These are phyloP conservation scores for Pterocles orientalis DNA, from an alignment of 2,113 vertebrate genomes.

Conservation along the genomic window DNA sequence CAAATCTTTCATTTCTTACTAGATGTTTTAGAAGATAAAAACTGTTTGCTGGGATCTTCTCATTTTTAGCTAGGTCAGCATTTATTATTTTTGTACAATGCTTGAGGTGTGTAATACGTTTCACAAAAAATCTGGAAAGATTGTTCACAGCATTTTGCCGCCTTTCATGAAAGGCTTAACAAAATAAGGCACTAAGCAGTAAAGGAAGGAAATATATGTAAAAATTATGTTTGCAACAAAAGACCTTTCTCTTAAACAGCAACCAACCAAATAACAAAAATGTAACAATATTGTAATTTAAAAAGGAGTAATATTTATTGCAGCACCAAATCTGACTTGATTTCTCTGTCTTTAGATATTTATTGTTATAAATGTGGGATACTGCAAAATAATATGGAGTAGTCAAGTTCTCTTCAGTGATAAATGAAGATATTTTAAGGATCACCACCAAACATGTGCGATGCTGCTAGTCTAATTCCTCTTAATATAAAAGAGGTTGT, in stretches of 20 bases:
- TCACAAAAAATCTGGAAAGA: not conserved
- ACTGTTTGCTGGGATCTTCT: not conserved
- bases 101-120: not conserved
- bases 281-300: not conserved
- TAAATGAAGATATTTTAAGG: not conserved
- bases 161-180: not conserved
- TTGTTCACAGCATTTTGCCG: not conserved
- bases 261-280: not conserved
- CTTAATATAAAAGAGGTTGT: not conserved
- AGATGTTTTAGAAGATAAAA: not conserved
- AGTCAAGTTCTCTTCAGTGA: not conserved
- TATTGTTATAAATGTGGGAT: not conserved
- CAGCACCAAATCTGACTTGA: not conserved
- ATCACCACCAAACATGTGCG: not conserved
- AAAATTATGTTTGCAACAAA: not conserved
- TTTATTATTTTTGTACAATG: not conserved
- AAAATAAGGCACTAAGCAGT: not conserved
- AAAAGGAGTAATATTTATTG: not conserved
- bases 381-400: not conserved
- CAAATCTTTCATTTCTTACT: not conserved
- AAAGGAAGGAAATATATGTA: not conserved
- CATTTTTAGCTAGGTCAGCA: not conserved
- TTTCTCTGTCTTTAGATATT: not conserved
- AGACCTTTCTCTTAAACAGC: not conserved
- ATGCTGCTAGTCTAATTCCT: not conserved